Percentiles rank a stretch among this genome's conserved stretches.
These are phyloP conservation scores for Cyprinodon tularosa DNA, from an alignment of 2,113 vertebrate genomes.

Conservation along the genomic window DNA sequence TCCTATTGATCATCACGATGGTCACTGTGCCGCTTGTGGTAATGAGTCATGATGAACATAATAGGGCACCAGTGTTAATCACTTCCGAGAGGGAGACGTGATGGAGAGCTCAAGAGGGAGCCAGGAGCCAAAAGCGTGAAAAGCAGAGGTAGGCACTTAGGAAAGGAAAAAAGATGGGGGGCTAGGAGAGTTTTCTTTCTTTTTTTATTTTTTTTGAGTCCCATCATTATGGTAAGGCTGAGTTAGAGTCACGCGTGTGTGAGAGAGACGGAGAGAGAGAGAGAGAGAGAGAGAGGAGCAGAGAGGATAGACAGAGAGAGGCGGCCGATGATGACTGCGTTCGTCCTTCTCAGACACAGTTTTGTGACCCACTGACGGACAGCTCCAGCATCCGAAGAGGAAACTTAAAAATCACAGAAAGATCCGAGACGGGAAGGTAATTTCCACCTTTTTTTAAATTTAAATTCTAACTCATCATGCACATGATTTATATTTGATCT, in stretches of 20 bases:
- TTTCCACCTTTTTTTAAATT: neutral
- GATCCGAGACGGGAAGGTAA: conserved; percentile 70
- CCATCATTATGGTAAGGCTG: neutral
- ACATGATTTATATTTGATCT: neutral
- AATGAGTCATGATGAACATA: conserved; percentile 49
- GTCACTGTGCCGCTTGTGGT: conserved; percentile 34
- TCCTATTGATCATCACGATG: conserved; percentile 19
- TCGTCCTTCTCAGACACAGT: conserved; percentile 73
- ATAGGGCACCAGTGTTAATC: conserved; percentile 43
- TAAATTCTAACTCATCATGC: neutral
- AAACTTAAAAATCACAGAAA: conserved; percentile 57
- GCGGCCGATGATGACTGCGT: conserved; percentile 53
- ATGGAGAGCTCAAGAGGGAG: conserved; percentile 25
- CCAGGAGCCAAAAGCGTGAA: conserved; percentile 25
- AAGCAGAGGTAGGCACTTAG: conserved; percentile 9
- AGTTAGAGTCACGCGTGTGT: neutral
- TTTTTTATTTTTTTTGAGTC: neutral
- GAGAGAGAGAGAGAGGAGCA: conserved; percentile 17
- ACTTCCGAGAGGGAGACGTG: conserved; percentile 36
- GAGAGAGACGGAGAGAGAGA: neutral
- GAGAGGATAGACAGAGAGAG: conserved; percentile 29
- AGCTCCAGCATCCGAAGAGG: conserved; percentile 43
- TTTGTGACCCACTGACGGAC: conserved; percentile 59
- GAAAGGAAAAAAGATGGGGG: neutral
- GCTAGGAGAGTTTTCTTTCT: neutral